Evolutionary conservation across 2,113 vertebrate species (phyloP), one percentile per base, ranked within the genome.

Genomic region (Apodemus sylvaticus): DNA sequence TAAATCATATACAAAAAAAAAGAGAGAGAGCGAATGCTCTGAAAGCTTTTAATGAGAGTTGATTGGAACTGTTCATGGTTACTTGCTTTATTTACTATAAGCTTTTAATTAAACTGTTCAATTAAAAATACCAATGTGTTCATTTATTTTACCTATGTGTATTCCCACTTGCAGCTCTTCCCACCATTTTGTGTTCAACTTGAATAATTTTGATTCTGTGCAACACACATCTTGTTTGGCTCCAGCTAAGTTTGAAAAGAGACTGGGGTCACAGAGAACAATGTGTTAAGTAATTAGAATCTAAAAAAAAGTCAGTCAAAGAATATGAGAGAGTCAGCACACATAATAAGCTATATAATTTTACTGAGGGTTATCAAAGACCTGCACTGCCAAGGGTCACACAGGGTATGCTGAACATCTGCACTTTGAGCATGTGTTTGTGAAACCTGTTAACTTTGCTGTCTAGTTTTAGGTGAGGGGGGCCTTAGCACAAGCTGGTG

Each of bases 401-500:
- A 19, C 34, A 34, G 24, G 48, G 31, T n/a, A 16, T 31, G 36
- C 11, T 45, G 39, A 90, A 42, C 58, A n/a, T 60, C 48, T 60
- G 34, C 29, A 17, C 8, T 3, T 4, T 0, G n/a, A 64, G 17
- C 45, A 9, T 4, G 20, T 24, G 66, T 79, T 36, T 9, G 17
- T 19, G 71, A 42, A 73, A 19, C 17, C 60, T 42, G 60, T n/a
- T 48, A 11, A 20, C 94, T 94, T 95, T 64, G 94, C 13, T 93
- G 39, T 76, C 60, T 89, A 62, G 34, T 51, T 97, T 94, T 31
- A 78, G 51, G 20, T 88, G 68, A 90, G 91, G 58, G 55, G 97
- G 66, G 36, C 96, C 55, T 62, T 95, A 4, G 39, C 51, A 83
- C 42, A 91, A 88, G 39, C 68, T 77, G 82, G 51, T 95, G 93